Base-by-base conservation (phyloP, 92 coral and sea anemone genomes). In the Palythoa caribaeorum region DNA sequence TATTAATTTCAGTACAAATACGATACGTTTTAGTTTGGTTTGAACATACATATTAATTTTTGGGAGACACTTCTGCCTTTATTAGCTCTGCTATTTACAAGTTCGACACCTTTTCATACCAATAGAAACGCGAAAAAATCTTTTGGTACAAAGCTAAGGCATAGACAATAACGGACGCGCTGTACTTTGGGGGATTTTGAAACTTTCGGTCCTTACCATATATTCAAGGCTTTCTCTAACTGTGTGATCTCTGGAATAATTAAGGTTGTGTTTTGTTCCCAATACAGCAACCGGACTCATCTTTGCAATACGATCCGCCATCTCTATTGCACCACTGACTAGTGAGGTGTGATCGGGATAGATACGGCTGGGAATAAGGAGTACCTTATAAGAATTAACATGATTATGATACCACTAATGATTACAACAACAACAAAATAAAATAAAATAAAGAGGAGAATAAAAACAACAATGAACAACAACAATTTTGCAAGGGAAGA, bases 251-350 rank as follows among this genome's bases (percentile, higher is more conserved):
- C 99, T 93, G 7, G 99, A 88, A 87, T 95, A 97, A 87, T 92
- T 95, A n/a, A 97, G 93, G 54, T 97, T 95, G 73, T 95, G 98
- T 73, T 97, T 97, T 16, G 94, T 97, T 52, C 99, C 99, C 50
- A 89, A 38, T 59, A 95, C 94, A 63, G 99, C 99, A 19, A 97
- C 91, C 62, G 99, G 99, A 78, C 99, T 97, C 91, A 92, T 92
- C 92, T 91, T 97, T 48, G 99, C 94, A 73, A 97, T 95, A 51
- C 88, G 91, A 28, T 84, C 44, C 15, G 98, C 99, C 70, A 97
- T 80, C 39, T 91, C 96, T 62, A 95, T 54, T 20, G 99, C 98
- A 12, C 95, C 98, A 14, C 86, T 80, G 2, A 97, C 75, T 44
- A 97, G 68, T 3, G 78, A 90, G 21, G 91, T 98, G 51, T 83